Evolutionary conservation across 2,888 invertebrate genomes (phyloP), one percentile per base, ranked within the genome.

Genomic region (Seira musarum): DNA sequence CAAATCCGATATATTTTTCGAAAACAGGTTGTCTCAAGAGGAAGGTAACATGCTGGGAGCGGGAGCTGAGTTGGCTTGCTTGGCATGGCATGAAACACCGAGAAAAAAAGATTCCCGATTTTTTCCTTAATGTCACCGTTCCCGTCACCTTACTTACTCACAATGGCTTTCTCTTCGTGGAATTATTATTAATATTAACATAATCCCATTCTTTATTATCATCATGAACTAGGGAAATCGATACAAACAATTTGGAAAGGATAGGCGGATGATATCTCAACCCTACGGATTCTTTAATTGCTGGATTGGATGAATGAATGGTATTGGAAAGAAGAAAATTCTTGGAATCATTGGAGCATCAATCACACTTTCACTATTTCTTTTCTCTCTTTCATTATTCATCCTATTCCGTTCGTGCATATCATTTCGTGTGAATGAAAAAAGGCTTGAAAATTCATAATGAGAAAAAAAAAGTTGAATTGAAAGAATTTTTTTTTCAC

Each of bases 271-370:
- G 49, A 49, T 49, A 13, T 49, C 6, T 49, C 49, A 49, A 49
- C 17, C 49, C 2, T n/a, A 15, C 15, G 49, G 15, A 49, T 49
- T n/a, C 49, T 49, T 49, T 49, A 49, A 49, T 49, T 49, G 49
- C 49, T 49, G 17, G 15, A 49, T 3, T 49, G 17, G 15, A 40
- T n/a, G 40, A 40, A 40, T 40, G 40, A 40, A 40, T 8, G 13
- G 40, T 49, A n/a, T 49, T 49, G 3, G 49, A 13, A 5, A 40
- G 40, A 40, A 40, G 49, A 49, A 49, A 13, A 72, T 80, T 80
- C 80, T 57, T 24, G 68, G 80, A 80, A 80, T 73, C 80, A 80
- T 68, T 72, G n/a, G 40, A 57, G 40, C 74, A 80, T 80, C 80
- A 69, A 80, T 80, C 80, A 73, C 69, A 46, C 17, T n/a, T n/a